Evolutionary conservation across 2,888 invertebrate genomes (phyloP).

Genomic region (Aphrophora alni): DNA sequence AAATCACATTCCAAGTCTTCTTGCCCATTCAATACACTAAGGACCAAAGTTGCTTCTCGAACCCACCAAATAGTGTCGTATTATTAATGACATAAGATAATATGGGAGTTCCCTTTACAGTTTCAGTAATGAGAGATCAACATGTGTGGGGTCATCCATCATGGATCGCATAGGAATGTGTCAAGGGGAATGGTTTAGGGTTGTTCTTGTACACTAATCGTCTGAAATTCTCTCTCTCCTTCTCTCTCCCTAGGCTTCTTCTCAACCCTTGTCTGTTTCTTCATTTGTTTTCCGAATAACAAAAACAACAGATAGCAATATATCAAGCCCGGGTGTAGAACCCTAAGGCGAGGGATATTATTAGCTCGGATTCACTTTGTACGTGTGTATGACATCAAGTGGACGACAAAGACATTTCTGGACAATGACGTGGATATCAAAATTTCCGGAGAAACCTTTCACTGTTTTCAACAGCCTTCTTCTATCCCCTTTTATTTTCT

Average conservation of each 20-base stretch:
- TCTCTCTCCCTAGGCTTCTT: too few species aligned
- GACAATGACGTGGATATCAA: neutral
- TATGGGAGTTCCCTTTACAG: neutral
- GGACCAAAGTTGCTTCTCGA: neutral
- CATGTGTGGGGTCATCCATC: neutral
- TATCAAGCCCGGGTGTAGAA: neutral
- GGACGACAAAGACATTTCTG: neutral
- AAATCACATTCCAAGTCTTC: too few species aligned
- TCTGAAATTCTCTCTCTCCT: neutral
- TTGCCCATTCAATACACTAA: neutral
- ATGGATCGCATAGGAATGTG: neutral
- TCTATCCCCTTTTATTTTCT: neutral
- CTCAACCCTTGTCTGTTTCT: neutral
- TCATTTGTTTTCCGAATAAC: neutral
- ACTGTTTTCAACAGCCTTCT: neutral
- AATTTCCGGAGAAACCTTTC: neutral
- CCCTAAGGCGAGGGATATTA: neutral
- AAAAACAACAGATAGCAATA: neutral
- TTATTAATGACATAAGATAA: neutral
- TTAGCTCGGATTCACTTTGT: neutral
- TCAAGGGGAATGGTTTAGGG: neutral
- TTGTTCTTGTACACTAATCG: conserved; percentile 5
- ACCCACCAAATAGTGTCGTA: neutral
- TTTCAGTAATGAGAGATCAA: conserved; percentile 1
- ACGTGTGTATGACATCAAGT: neutral